These are phyloP conservation scores for Tringa solitaria DNA, from an alignment of 2,113 vertebrate genomes.

Conservation along the genomic window DNA sequence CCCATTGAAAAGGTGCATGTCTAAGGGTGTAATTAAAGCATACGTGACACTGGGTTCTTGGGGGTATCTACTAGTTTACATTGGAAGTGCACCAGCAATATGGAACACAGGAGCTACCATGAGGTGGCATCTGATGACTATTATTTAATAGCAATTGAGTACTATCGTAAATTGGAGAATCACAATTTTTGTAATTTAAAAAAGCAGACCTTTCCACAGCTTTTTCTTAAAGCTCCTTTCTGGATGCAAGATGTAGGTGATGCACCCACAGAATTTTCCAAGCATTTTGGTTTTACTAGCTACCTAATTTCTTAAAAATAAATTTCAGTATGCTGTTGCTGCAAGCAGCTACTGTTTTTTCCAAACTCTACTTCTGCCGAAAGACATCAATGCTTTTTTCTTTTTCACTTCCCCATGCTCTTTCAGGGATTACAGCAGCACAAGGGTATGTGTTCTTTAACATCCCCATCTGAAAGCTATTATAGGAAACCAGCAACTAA, in stretches of 20 bases:
- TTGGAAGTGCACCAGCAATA: background rate
- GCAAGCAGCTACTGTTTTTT: background rate
- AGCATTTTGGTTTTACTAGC: background rate
- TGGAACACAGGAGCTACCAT: background rate
- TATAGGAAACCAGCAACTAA: conserved; percentile 52
- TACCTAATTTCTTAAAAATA: background rate
- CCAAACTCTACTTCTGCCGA: background rate
- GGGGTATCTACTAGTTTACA: background rate
- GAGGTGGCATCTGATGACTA: background rate
- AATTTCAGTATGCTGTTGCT: background rate
- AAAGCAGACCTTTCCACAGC: background rate
- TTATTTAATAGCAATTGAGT: background rate
- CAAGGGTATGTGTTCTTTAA: conserved; percentile 44
- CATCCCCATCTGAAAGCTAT: conserved; percentile 62
- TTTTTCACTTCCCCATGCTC: background rate
- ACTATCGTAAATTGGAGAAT: background rate
- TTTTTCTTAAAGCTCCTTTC: background rate
- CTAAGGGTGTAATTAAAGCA: background rate
- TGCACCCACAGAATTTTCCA: background rate
- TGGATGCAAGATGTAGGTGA: background rate
- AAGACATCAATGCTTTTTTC: background rate
- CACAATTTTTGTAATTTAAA: background rate
- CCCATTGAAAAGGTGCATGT: background rate
- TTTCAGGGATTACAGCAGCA: conserved; percentile 39
- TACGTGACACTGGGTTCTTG: background rate